A percentile compares a stretch with the other conserved stretches of the same genome.
Conservation (phyloP, 64 coral and sea anemone species). For the Hydrozoanthus tunicans region DNA sequence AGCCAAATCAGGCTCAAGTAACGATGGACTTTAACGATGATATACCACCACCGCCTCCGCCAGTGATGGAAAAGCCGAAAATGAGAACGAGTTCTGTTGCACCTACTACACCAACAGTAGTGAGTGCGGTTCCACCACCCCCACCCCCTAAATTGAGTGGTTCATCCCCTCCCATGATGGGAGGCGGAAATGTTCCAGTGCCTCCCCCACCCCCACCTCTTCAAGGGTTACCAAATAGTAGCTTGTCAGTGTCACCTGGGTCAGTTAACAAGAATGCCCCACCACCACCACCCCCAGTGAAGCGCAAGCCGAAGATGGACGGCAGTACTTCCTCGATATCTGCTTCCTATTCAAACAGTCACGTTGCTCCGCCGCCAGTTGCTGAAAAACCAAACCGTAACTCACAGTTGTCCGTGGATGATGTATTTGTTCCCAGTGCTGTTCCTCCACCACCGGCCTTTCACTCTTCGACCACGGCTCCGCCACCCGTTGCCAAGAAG, state of each 20-base stretch:
- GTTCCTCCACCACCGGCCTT: slow-evolving; percentile 22
- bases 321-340: slow-evolving; percentile 3
- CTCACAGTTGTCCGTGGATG: neutral
- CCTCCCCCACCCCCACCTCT: slow-evolving; percentile 49
- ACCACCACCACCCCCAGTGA: slow-evolving; percentile 37
- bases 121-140: neutral
- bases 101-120: neutral
- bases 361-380: neutral
- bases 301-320: slow-evolving; percentile 24
- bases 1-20: neutral
- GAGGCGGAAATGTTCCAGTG: neutral
- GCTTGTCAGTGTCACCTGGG: slow-evolving; percentile 14
- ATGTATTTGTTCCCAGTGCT: slow-evolving; percentile 7
- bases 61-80: slow-evolving; percentile 2
- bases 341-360: neutral
- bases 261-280: neutral
- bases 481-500: slow-evolving; percentile 51
- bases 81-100: neutral
- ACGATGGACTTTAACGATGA: neutral
- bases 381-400: slow-evolving; percentile 35
- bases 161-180: neutral
- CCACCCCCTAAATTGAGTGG: neutral
- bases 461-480: neutral
- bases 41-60: slow-evolving; percentile 18
- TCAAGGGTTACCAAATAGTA: neutral